Base-by-base conservation (phyloP, 2,797 vertebrate species). In the Momotus momota region DNA sequence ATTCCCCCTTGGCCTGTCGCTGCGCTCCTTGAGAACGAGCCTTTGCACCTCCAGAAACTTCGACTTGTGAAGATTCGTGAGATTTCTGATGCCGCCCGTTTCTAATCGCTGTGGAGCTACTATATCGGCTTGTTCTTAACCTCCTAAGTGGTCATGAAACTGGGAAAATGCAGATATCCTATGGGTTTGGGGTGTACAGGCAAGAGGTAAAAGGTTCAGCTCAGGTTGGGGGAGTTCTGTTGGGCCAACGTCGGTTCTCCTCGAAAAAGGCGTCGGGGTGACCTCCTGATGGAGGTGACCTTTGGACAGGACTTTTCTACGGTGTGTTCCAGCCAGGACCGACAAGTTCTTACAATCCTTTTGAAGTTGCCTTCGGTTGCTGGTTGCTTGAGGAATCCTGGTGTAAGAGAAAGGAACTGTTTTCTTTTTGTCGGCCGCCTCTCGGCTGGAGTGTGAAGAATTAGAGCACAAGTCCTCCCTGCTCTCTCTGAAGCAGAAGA, bases 401-500 rank as follows among this genome's bases (percentile, higher is more conserved):
- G 12, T 14, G 2, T 3, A 46, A 46, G 9, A 57, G 70, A 72
- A 67, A 51, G 40, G 46, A 65, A 69, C 38, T 38, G 10, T 57
- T 66, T 65, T 33, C 57, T 38, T 85, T 43, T 26, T 55, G 41
- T 35, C 23, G 60, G 51, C 45, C 65, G 7, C 51, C 18, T 46
- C 51, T 40, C 2, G 1, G 61, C 25, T 83, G 20, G 86, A 77
- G 35, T 3, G 1, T 43, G 62, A 69, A 60, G 67, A 51, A 70
- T 82, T 29, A 74, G 66, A 69, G 46, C 61, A 5, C 12, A 3
- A n/a, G 38, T 77, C 52, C 22, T 85, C 74, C 40, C 49, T 27
- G 65, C 35, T 89, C 21, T 73, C 45, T 83, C 69, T 88, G 41
- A 70, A 94, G 58, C 74, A 93, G 86, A 75, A 69, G 77, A 94